Conservation (phyloP, 2,888 invertebrate genomes). For the Seira musarum region DNA sequence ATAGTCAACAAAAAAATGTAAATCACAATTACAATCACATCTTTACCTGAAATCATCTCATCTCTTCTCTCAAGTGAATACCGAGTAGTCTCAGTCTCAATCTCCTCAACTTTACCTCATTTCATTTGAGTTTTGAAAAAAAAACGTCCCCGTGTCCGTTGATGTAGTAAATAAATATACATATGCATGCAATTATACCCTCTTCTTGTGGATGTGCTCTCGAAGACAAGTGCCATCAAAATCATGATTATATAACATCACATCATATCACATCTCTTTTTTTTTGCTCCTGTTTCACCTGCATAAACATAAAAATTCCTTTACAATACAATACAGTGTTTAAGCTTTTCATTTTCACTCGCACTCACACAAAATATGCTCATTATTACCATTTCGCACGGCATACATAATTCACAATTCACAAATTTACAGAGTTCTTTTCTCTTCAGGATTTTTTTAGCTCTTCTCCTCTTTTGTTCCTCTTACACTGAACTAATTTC, state of each 20-base stretch:
- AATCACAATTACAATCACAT: not conserved
- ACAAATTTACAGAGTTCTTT: too few species aligned
- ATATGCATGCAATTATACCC: too few species aligned
- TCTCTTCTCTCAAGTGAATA: too few species aligned
- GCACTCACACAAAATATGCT: not conserved
- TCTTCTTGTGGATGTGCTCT: too few species aligned
- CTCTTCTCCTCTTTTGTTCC: not conserved
- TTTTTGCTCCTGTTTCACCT: too few species aligned
- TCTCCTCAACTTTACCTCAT: not conserved
- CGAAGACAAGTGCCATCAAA: too few species aligned
- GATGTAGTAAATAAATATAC: too few species aligned
- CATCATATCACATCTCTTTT: too few species aligned
- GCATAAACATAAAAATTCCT: too few species aligned
- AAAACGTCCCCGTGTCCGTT: too few species aligned
- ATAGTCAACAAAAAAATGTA: conserved; percentile 19
- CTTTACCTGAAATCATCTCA: not conserved
- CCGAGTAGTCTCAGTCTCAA: not conserved
- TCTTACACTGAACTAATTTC: not conserved
- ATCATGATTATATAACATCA: too few species aligned
- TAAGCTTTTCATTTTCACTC: conserved; percentile 20
- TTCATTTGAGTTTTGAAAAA: too few species aligned
- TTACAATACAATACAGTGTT: not conserved
- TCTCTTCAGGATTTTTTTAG: not conserved
- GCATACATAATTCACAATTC: conserved; percentile 51
- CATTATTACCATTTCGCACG: conserved; percentile 51